phyloP scores from a whole-genome alignment of 2,888 invertebrate species.

The Psylliodes chrysocephalus region DNA sequence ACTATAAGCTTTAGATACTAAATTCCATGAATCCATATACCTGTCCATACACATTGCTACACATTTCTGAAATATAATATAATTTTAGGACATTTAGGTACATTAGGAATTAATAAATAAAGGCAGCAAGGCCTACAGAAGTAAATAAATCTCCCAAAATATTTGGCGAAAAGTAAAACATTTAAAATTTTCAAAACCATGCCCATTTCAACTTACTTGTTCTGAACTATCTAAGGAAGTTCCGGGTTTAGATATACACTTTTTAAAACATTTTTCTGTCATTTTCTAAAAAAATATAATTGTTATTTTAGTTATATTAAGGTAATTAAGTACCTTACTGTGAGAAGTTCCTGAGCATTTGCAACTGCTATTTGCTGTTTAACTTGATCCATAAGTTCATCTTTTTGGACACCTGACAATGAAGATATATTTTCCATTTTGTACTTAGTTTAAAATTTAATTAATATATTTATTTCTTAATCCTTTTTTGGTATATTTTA shows the following conservation, averaged over 20 bases:
- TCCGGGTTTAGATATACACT: slow-evolving; percentile 92
- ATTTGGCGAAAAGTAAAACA: no score
- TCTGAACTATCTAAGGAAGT: slow-evolving; percentile 88
- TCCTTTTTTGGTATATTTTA: background rate
- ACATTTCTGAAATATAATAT: slow-evolving; percentile 79
- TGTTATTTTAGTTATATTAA: background rate
- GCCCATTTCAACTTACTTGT: slow-evolving; percentile 76
- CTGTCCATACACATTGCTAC: slow-evolving; percentile 98
- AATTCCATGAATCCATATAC: slow-evolving; percentile 96
- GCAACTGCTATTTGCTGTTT: slow-evolving; percentile 95
- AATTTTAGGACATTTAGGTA: no score
- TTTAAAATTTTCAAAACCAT: no score
- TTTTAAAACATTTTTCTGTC: slow-evolving; percentile 96
- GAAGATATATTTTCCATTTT: slow-evolving; percentile 57
- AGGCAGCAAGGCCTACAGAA: no score
- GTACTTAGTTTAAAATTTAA: slow-evolving; percentile 4
- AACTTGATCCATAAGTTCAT: slow-evolving; percentile 92
- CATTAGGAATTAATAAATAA: no score
- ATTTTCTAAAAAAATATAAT: slow-evolving; percentile 77
- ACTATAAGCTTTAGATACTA: slow-evolving; percentile 90
- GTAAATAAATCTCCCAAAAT: no score
- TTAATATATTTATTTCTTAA: no score
- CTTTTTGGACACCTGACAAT: slow-evolving; percentile 77
- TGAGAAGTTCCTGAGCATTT: slow-evolving; percentile 91
- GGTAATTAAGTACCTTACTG: slow-evolving; percentile 66